Evolutionary conservation across 2,888 invertebrate genomes (phyloP).

Genomic region (Ophioninae sp.): DNA sequence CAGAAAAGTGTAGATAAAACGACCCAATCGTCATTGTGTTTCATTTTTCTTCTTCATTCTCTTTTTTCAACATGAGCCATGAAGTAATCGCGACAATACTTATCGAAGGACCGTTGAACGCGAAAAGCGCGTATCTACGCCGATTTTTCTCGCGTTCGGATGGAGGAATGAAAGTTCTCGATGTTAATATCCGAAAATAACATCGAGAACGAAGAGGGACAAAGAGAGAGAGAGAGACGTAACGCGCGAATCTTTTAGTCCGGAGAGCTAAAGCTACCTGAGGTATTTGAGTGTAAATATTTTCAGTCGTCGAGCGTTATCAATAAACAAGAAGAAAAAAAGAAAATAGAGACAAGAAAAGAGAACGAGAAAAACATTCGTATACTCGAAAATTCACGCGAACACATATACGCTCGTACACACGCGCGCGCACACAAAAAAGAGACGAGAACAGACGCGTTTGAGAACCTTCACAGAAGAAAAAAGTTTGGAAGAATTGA

Average conservation of each 20-base stretch:
- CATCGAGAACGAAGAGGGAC: constrained; percentile 24
- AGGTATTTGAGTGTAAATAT: constrained; percentile 65
- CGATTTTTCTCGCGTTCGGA: neutral
- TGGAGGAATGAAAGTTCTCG: neutral
- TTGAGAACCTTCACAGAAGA: constrained; percentile 36
- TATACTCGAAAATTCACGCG: constrained; percentile 40
- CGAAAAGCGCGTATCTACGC: constrained; percentile 41
- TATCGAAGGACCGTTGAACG: constrained; percentile 40
- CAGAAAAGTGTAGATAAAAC: neutral
- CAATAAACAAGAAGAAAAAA: constrained; percentile 33
- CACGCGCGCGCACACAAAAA: constrained; percentile 50
- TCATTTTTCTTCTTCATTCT: neutral
- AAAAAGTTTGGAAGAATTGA: constrained; percentile 70
- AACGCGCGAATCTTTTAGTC: constrained; percentile 27
- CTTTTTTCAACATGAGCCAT: neutral
- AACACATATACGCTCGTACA: constrained; percentile 43
- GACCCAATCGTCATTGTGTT: neutral
- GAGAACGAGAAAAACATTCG: constrained; percentile 53
- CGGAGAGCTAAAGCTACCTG: constrained; percentile 58
- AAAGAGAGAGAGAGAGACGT: constrained; percentile 27
- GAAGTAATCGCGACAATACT: constrained; percentile 51
- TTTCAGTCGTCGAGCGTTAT: constrained; percentile 64
- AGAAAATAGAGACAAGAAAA: constrained; percentile 17
- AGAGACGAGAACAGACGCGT: constrained; percentile 52
- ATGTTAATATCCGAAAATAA: constrained; percentile 9